Base-by-base conservation (phyloP, 2,797 vertebrate species). In the Acanthurus tractus region DNA sequence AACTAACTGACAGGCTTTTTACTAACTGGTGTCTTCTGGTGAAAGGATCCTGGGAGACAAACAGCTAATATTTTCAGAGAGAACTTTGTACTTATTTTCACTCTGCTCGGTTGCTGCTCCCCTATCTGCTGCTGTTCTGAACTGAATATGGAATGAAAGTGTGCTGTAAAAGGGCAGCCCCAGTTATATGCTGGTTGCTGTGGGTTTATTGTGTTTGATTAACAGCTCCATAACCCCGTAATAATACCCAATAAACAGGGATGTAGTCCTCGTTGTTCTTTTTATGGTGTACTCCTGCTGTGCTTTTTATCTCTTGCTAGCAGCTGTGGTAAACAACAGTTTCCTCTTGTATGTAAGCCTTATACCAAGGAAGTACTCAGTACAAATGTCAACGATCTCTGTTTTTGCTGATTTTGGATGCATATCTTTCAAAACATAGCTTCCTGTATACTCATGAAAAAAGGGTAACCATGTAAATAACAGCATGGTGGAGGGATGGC, bases 21-120 rank as follows among this genome's bases (percentile, higher is more conserved):
- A 84, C 81, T 88, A 86, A 88, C 82, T n/a, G 74, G 48, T 86
- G 79, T 55, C 45, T 0, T 34, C 25, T 74, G 81, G 81, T 83
- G 83, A 44, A 18, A 34, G 75, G 62, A 14, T 68, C 15, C 12
- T 20, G 22, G 25, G 36, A 74, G 49, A 40, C 29, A 29, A 8
- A 50, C 48, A 53, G 4, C 5, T 2, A 0, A 6, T 18, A 56
- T 7, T 52, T 66, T 23, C 40, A 15, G 8, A 59, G 45, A 38
- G 48, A 63, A 18, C 68, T 25, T 6, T 6, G 45, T 25, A 6
- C 34, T 45, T 49, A 8, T 56, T 69, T 65, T 59, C 34, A 14
- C 55, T 34, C 34, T 68, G 7, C 55, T 72, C 72, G 22, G 59
- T 55, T 48, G 54, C 71, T 59, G 52, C 42, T 64, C 11, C 74